A percentile compares a stretch with the other conserved stretches of the same genome.
Conservation (phyloP, 2,113 vertebrate species). For the Corythornis cristatus region DNA sequence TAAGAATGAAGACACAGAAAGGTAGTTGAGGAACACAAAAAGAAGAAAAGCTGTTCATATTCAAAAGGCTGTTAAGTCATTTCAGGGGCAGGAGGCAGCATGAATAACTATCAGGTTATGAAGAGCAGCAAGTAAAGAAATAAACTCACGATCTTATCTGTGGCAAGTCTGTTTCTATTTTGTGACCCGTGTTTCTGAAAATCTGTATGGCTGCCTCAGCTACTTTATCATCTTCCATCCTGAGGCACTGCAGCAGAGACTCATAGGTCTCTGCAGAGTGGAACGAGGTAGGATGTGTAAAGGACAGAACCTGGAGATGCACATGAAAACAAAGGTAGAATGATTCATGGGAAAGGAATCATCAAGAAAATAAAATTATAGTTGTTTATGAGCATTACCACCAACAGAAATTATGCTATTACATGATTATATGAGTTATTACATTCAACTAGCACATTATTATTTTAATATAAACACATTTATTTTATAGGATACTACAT, state of each 20-base stretch:
- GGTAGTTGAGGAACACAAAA: background rate
- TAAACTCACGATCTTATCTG: conserved; percentile 95
- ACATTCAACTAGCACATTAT: background rate
- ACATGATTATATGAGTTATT: background rate
- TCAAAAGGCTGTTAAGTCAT: background rate
- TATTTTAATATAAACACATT: too few species aligned
- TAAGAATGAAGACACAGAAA: background rate
- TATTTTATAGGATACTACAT: too few species aligned
- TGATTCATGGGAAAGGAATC: background rate
- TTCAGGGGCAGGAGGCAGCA: background rate
- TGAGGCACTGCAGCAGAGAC: conserved; percentile 97
- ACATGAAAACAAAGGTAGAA: conserved; percentile 1
- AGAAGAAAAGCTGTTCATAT: background rate
- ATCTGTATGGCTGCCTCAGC: conserved; percentile 98
- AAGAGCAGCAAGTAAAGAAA: background rate
- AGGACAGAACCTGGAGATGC: conserved; percentile 89
- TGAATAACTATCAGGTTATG: background rate
- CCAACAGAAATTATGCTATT: background rate
- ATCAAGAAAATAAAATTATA: background rate
- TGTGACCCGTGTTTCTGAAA: conserved; percentile 98
- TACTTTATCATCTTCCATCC: conserved; percentile 99
- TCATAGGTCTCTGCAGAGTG: conserved; percentile 98
- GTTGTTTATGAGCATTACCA: background rate
- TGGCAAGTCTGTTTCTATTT: conserved; percentile 95
- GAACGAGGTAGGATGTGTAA: conserved; percentile 98